Evolutionary conservation across 2,113 vertebrate species (phyloP).

Genomic region (Peucedramus taeniatus): DNA sequence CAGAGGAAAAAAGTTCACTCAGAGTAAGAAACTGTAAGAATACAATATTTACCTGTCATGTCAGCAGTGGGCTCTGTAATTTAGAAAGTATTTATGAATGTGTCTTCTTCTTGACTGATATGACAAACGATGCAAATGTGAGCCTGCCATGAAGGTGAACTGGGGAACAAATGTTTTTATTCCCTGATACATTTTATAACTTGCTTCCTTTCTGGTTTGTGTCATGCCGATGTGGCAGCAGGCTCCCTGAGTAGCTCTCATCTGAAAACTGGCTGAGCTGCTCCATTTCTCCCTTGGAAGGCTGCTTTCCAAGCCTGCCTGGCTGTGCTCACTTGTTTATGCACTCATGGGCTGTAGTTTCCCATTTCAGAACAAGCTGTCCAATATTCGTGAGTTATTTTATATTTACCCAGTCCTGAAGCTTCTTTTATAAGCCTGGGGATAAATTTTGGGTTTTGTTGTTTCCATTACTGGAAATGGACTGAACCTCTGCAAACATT

Average conservation of each 20-base stretch:
- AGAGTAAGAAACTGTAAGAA: background rate
- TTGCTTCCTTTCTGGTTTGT: slow-evolving; percentile 19
- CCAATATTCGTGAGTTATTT: slow-evolving; percentile 51
- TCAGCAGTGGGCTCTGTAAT: background rate
- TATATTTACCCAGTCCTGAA: slow-evolving; percentile 14
- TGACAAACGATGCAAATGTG: background rate
- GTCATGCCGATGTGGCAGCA: background rate
- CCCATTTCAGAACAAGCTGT: slow-evolving; percentile 50
- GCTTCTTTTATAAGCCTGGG: background rate
- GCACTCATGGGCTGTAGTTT: slow-evolving; percentile 4
- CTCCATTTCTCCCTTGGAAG: background rate
- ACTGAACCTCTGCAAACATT: background rate
- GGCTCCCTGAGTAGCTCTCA: background rate
- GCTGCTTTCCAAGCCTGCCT: slow-evolving; percentile 34
- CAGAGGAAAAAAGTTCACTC: background rate
- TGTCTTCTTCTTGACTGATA: background rate
- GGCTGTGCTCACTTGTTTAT: slow-evolving; percentile 38
- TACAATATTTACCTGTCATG: background rate
- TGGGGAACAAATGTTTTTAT: slow-evolving; percentile 1
- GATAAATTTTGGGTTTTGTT: slow-evolving; percentile 15
- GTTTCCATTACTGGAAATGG: slow-evolving; percentile 12
- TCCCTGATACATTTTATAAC: background rate
- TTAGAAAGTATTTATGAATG: background rate
- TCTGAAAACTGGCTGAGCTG: background rate
- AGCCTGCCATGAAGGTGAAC: background rate